Conservation (phyloP, 2,888 invertebrate species). For the Pegoplata infirma region DNA sequence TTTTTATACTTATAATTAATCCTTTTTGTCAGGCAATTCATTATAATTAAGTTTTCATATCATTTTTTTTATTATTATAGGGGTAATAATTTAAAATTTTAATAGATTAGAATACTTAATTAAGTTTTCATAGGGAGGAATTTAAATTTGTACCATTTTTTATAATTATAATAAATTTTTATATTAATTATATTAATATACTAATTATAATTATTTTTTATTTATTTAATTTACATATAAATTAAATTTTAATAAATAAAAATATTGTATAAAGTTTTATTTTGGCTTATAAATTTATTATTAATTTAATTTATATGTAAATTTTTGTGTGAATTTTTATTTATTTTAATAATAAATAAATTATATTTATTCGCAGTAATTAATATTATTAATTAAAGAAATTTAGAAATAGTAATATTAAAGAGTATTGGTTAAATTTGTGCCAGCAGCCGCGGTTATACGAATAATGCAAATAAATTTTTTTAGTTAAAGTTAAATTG, state of each 20-base stretch:
- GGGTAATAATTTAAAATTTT: too few species aligned
- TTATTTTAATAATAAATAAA: slow-evolving; percentile 78
- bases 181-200: background rate
- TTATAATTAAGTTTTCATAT: too few species aligned
- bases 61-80: too few species aligned
- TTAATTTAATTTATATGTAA: slow-evolving; percentile 81
- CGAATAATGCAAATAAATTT: slow-evolving; percentile 81
- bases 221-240: background rate
- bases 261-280: slow-evolving; percentile 78
- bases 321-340: slow-evolving; percentile 78
- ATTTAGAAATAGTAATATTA: slow-evolving; percentile 82
- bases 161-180: too few species aligned
- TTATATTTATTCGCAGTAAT: slow-evolving; percentile 77
- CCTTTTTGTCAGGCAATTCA: too few species aligned
- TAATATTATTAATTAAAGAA: slow-evolving; percentile 81
- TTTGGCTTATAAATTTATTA: slow-evolving; percentile 79
- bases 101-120: too few species aligned
- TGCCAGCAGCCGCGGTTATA: slow-evolving; percentile 84
- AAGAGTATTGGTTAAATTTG: slow-evolving; percentile 82
- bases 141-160: too few species aligned
- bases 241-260: background rate
- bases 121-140: too few species aligned
- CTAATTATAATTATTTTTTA: background rate
- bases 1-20: too few species aligned
- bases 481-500: slow-evolving; percentile 79